A percentile compares a stretch with the other conserved stretches of the same genome.
Conservation (phyloP, 2,113 vertebrate genomes). For the Galemys pyrenaicus region DNA sequence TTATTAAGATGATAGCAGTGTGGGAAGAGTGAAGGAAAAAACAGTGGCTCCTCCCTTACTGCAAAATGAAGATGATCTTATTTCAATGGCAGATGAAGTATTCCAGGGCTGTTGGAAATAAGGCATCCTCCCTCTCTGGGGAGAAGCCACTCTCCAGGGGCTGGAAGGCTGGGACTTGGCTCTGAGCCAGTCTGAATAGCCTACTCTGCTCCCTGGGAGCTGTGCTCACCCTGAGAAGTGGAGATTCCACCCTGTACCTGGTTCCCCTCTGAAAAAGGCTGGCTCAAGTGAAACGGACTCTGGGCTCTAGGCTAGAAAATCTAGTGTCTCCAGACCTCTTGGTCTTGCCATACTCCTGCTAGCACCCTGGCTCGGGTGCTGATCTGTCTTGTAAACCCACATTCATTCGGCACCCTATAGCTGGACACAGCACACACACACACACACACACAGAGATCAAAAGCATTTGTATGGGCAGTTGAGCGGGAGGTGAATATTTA, state of each 20-base stretch:
- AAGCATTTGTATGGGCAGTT: conserved; percentile 87
- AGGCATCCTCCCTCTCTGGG: not conserved
- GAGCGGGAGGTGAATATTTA: conserved; percentile 94
- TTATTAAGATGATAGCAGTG: not conserved
- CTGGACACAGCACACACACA: conserved; percentile 80
- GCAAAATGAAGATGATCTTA: conserved; percentile 28
- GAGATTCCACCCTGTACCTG: not conserved
- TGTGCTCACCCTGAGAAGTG: not conserved
- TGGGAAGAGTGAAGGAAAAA: not conserved
- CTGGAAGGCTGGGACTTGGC: not conserved
- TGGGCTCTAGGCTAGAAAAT: conserved; percentile 53
- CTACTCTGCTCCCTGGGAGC: not conserved
- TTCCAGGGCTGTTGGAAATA: not conserved
- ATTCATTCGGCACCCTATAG: conserved; percentile 80
- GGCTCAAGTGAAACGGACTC: conserved; percentile 20
- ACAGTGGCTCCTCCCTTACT: not conserved
- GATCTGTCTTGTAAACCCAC: conserved; percentile 73
- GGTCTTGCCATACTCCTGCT: not conserved
- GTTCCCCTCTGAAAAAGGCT: not conserved
- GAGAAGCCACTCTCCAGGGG: not conserved
- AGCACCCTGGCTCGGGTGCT: conserved; percentile 40
- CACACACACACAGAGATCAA: conserved; percentile 83
- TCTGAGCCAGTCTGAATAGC: conserved; percentile 36
- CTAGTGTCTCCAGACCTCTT: conserved; percentile 58
- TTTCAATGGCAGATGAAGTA: not conserved